A percentile compares a stretch with the other conserved stretches of the same genome.
phyloP scores from a whole-genome alignment of 1,140 invertebrate genomes.

The Euura saliciscinereae region DNA sequence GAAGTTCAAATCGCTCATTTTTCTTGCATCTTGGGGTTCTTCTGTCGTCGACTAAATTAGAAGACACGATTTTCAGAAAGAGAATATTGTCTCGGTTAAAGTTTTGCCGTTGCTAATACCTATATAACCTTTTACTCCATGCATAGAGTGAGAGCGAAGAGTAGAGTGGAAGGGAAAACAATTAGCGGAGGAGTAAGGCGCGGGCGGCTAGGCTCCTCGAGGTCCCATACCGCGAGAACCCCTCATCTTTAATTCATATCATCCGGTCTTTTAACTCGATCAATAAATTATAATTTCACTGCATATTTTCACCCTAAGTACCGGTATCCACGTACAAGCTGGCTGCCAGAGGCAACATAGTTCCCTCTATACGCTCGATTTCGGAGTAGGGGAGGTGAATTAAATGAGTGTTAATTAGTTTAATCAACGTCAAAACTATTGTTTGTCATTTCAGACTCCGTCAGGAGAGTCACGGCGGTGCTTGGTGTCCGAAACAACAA shows the following conservation, averaged over 20 bases:
- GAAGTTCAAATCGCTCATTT: too few relatives aligned
- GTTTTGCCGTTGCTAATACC: too few relatives aligned
- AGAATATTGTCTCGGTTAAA: too few relatives aligned
- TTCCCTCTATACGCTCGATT: not conserved
- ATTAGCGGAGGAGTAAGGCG: not conserved
- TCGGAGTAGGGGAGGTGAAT: not conserved
- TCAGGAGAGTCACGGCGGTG: conserved; percentile 78
- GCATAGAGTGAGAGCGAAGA: too few relatives aligned
- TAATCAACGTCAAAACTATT: conserved; percentile 11
- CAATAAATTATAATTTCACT: conserved; percentile 61
- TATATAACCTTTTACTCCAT: too few relatives aligned
- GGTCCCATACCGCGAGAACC: not conserved
- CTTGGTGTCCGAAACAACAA: conserved; percentile 82
- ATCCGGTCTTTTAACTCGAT: conserved; percentile 52
- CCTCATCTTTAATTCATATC: conserved; percentile 60
- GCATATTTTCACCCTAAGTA: conserved; percentile 27
- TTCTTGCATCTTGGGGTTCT: too few relatives aligned
- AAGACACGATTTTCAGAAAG: too few relatives aligned
- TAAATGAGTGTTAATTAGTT: conserved; percentile 18
- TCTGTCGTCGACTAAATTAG: too few relatives aligned
- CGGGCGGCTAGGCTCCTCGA: not conserved
- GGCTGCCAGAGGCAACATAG: too few relatives aligned
- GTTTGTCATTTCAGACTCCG: conserved; percentile 68
- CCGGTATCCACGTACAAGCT: not conserved
- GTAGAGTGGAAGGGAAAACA: not conserved